Percentiles rank a stretch among this genome's conserved stretches.
These are phyloP conservation scores for Lagopus muta DNA, from an alignment of 2,113 vertebrate species.

Conservation along the genomic window DNA sequence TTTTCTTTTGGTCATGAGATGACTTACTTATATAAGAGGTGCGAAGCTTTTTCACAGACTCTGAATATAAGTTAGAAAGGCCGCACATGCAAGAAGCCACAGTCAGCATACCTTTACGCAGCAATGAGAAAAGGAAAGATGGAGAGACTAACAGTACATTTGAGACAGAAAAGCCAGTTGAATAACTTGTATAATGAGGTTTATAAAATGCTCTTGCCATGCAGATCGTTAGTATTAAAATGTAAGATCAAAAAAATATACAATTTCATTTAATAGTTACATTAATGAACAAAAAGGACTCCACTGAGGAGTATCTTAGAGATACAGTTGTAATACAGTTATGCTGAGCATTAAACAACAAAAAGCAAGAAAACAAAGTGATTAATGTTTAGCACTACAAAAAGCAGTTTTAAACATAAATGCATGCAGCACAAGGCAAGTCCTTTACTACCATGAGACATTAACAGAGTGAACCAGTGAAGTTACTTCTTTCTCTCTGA, in stretches of 20 bases:
- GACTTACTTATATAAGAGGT: slow-evolving; percentile 93
- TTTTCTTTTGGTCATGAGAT: slow-evolving; percentile 56
- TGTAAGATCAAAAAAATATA: background rate
- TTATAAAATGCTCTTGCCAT: slow-evolving; percentile 39
- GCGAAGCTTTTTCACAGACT: slow-evolving; percentile 92
- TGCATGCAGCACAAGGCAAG: background rate
- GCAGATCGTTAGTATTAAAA: slow-evolving; percentile 11
- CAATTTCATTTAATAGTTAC: background rate
- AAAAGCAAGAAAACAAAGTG: background rate
- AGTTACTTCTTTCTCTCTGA: background rate
- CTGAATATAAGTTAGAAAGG: slow-evolving; percentile 84
- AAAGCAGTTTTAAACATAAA: background rate
- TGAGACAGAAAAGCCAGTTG: slow-evolving; percentile 66
- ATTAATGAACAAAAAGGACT: background rate
- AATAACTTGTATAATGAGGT: slow-evolving; percentile 17
- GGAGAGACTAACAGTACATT: slow-evolving; percentile 75
- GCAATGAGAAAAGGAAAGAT: slow-evolving; percentile 83
- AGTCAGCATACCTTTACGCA: slow-evolving; percentile 86
- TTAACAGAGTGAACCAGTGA: background rate
- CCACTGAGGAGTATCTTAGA: background rate
- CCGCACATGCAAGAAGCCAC: slow-evolving; percentile 85
- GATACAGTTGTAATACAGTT: background rate
- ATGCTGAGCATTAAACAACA: background rate
- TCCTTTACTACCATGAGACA: background rate
- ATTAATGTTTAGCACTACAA: background rate